Conservation (phyloP, 2,113 vertebrate genomes). For the Sebastes fasciatus region DNA sequence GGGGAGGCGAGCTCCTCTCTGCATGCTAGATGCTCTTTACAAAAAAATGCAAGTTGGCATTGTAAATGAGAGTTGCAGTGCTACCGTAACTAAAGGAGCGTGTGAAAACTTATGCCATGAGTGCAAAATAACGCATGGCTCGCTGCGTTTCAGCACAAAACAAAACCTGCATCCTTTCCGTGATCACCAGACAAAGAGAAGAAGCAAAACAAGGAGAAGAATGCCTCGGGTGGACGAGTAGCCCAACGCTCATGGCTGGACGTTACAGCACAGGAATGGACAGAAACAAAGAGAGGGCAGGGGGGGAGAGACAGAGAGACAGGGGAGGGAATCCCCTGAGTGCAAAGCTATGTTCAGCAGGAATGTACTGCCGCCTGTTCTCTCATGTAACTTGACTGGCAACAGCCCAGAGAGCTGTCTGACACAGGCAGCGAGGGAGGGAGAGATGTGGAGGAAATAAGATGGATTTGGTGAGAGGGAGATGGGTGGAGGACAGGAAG, state of each 20-base stretch:
- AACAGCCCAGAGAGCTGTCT: constrained; percentile 71
- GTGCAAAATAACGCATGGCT: constrained; percentile 35
- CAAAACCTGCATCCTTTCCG: not conserved
- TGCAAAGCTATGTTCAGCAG: constrained; percentile 74
- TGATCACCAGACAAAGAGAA: constrained; percentile 11
- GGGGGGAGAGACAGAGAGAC: constrained; percentile 26
- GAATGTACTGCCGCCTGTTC: constrained; percentile 81
- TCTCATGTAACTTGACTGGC: constrained; percentile 80
- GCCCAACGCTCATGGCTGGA: constrained; percentile 17
- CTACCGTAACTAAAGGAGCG: constrained; percentile 31
- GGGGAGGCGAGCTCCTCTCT: not conserved
- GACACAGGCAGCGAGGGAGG: constrained; percentile 32
- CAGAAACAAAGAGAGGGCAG: constrained; percentile 45
- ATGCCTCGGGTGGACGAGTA: constrained; percentile 18
- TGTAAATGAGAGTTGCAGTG: constrained; percentile 32
- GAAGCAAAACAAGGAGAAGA: constrained; percentile 4
- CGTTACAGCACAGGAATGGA: constrained; percentile 26
- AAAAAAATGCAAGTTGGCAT: constrained; percentile 28
- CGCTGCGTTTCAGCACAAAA: constrained; percentile 31
- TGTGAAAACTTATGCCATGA: constrained; percentile 42
- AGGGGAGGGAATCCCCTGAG: constrained; percentile 75
- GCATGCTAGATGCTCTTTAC: constrained; percentile 25
- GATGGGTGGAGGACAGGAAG: constrained; percentile 36
- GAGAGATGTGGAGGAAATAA: constrained; percentile 22
- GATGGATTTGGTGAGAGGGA: constrained; percentile 48